These are phyloP conservation scores for Ladona fulva DNA, from an alignment of 1,140 invertebrate species.

Conservation along the genomic window DNA sequence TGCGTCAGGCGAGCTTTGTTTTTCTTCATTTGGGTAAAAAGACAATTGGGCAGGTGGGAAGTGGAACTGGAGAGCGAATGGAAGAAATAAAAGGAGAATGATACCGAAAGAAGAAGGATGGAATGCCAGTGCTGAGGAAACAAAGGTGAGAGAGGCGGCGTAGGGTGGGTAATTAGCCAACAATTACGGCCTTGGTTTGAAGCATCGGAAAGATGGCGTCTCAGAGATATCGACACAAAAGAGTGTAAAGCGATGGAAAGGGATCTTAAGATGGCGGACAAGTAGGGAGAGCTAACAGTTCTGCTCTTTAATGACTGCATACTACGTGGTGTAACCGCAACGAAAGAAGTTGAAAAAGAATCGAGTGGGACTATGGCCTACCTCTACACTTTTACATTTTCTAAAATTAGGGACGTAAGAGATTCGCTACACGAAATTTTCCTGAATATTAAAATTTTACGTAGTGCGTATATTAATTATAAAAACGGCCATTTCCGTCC, in stretches of 20 bases:
- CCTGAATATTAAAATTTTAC: too few relatives aligned
- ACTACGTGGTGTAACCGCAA: too few relatives aligned
- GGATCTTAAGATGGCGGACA: background rate
- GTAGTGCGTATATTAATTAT: too few relatives aligned
- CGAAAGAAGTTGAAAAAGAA: too few relatives aligned
- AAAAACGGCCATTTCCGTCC: too few relatives aligned
- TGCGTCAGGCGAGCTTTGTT: too few relatives aligned
- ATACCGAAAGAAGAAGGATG: background rate
- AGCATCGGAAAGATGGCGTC: background rate
- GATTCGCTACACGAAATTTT: too few relatives aligned
- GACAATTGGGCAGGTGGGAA: background rate
- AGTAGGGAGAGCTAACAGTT: background rate
- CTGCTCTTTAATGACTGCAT: too few relatives aligned
- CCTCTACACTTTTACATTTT: too few relatives aligned
- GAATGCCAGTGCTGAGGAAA: background rate
- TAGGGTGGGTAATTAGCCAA: background rate
- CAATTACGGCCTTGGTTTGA: background rate
- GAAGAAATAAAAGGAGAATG: background rate
- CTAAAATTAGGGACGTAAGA: too few relatives aligned
- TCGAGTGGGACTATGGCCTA: too few relatives aligned
- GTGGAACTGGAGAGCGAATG: background rate
- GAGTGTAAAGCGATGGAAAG: background rate
- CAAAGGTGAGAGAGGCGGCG: background rate
- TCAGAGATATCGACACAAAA: background rate
- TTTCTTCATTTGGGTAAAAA: background rate